phyloP scores from a whole-genome alignment of 2,888 invertebrate species.

The Drosophila prolongata region DNA sequence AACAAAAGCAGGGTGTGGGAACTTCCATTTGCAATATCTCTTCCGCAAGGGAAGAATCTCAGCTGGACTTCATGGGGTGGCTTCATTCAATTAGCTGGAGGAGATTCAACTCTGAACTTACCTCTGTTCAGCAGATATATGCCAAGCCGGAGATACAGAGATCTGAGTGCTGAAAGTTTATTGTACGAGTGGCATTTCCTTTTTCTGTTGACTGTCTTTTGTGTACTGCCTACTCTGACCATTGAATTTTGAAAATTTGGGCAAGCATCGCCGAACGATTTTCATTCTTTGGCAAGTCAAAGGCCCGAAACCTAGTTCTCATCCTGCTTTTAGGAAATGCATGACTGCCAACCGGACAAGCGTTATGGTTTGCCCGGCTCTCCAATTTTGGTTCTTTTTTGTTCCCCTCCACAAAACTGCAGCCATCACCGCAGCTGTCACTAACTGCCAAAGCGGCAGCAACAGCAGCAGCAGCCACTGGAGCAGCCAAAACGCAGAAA shows the following conservation, averaged over 20 bases:
- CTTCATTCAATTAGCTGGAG: constrained; percentile 38
- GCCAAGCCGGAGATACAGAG: constrained; percentile 7
- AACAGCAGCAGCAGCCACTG: constrained; percentile 28
- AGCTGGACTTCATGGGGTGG: constrained; percentile 20
- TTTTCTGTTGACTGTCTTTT: constrained; percentile 22
- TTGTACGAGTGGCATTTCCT: constrained; percentile 19
- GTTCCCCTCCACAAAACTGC: constrained; percentile 12
- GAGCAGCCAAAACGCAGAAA: constrained; percentile 42
- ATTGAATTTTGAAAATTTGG: constrained; percentile 14
- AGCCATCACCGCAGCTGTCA: constrained; percentile 68
- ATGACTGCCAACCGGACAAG: constrained; percentile 31
- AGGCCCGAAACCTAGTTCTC: neutral
- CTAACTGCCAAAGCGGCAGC: constrained; percentile 65
- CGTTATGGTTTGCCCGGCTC: constrained; percentile 37
- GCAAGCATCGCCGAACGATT: constrained; percentile 14
- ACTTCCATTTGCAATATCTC: constrained; percentile 20
- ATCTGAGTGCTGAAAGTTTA: constrained; percentile 22
- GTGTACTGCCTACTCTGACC: constrained; percentile 33
- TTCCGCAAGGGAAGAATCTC: constrained; percentile 26
- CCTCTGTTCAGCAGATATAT: constrained; percentile 26
- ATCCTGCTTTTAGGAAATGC: constrained; percentile 13
- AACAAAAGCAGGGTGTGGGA: neutral
- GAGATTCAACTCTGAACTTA: constrained; percentile 23
- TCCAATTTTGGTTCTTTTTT: constrained; percentile 19
- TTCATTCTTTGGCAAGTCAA: constrained; percentile 25